A percentile compares a stretch with the other conserved stretches of the same genome.
Evolutionary conservation across 2,888 invertebrate genomes (phyloP).

Genomic region (Rhopalosiphum nymphaeae): DNA sequence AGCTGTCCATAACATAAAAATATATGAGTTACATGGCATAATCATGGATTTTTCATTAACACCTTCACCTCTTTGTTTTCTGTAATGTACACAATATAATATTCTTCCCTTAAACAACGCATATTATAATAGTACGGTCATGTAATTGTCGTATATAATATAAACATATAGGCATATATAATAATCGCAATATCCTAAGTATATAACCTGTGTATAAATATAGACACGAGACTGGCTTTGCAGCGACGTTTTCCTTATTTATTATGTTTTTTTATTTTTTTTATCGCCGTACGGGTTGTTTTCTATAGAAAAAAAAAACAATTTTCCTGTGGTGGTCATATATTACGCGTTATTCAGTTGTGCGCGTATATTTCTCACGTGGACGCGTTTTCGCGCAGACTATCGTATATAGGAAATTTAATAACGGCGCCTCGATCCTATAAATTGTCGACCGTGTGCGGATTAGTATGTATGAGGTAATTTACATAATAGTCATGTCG

Average conservation of each 20-base stretch:
- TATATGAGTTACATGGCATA: neutral
- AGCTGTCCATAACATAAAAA: neutral
- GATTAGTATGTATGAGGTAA: constrained; percentile 65
- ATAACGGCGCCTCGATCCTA: constrained; percentile 47
- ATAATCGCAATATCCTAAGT: neutral
- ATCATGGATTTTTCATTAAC: neutral
- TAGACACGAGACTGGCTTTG: constrained; percentile 26
- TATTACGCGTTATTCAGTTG: constrained; percentile 41
- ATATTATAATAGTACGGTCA: neutral
- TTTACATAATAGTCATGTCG: constrained; percentile 62
- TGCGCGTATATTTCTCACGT: neutral
- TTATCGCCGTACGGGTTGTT: constrained; percentile 37
- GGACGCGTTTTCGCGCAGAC: neutral
- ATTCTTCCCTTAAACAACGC: neutral
- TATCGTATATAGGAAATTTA: constrained; percentile 48
- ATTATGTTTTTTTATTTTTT: constrained; percentile 33
- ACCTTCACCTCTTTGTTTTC: neutral
- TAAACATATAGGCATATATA: neutral
- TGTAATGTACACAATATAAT: neutral
- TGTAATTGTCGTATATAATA: neutral
- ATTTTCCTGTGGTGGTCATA: constrained; percentile 36
- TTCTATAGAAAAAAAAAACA: constrained; percentile 34
- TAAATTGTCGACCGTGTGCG: constrained; percentile 55
- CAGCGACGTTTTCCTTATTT: constrained; percentile 23
- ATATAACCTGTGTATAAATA: neutral